Conservation (phyloP, 2,888 invertebrate genomes). For the Petrolisthes cinctipes region DNA sequence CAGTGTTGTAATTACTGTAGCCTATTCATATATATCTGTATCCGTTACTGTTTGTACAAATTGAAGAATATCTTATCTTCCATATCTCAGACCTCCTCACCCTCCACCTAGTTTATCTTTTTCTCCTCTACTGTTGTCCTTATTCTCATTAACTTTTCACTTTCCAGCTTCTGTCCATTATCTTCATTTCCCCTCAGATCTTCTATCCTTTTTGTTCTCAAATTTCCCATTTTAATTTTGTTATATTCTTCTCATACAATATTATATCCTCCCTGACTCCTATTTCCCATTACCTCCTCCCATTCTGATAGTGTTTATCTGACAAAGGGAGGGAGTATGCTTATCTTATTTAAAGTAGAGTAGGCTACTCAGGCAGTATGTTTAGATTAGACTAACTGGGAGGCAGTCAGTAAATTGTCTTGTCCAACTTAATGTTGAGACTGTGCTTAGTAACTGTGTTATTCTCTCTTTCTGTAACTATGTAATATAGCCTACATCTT, state of each 20-base stretch:
- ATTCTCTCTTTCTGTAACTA: too few species aligned
- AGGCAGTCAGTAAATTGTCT: neutral
- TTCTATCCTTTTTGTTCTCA: neutral
- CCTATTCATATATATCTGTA: too few species aligned
- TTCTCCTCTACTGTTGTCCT: neutral
- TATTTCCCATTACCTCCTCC: neutral
- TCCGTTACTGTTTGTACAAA: too few species aligned
- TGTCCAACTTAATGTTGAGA: too few species aligned
- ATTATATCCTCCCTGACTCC: neutral
- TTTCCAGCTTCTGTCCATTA: conserved; percentile 2
- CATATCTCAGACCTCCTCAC: neutral
- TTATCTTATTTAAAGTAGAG: neutral
- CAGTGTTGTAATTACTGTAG: too few species aligned
- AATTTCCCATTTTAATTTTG: neutral
- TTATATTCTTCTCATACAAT: neutral
- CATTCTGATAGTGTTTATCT: neutral
- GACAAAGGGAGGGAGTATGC: neutral
- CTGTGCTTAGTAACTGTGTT: too few species aligned
- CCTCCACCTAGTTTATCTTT: neutral
- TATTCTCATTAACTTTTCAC: conserved; percentile 3
- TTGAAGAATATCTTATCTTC: neutral
- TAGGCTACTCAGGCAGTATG: neutral
- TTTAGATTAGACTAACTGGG: neutral
- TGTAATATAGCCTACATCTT: too few species aligned
- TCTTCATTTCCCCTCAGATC: conserved; percentile 16